phyloP scores from a whole-genome alignment of 2,888 invertebrate species.

The Agrochola lota region DNA sequence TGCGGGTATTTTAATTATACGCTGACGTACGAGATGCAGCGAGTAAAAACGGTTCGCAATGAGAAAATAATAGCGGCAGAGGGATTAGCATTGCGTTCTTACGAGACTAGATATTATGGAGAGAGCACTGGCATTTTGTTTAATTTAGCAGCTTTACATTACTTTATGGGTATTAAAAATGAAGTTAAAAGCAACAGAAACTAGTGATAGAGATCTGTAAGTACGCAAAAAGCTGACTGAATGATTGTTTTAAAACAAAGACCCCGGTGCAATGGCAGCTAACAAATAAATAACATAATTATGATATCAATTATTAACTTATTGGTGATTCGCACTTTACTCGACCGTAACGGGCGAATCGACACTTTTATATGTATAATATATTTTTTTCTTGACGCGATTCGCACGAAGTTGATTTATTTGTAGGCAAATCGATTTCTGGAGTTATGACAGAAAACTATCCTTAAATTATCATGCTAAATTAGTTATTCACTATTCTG shows the following conservation, averaged over 20 bases:
- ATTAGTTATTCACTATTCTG: not conserved
- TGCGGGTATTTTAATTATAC: conserved; percentile 84
- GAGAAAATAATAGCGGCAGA: conserved; percentile 80
- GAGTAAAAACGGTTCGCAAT: conserved; percentile 79
- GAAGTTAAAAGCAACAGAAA: not conserved
- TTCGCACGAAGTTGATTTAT: no score
- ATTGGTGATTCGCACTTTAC: no score
- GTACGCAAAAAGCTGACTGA: not conserved
- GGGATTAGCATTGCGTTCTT: conserved; percentile 76
- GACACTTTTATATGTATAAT: no score
- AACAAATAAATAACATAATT: not conserved
- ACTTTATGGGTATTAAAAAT: no score
- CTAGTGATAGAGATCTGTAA: not conserved
- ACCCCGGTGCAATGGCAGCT: not conserved
- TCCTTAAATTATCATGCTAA: no score
- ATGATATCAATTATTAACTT: no score
- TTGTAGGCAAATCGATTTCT: no score
- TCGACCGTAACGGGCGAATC: no score
- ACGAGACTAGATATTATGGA: conserved; percentile 54
- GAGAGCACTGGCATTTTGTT: conserved; percentile 37
- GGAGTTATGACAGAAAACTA: no score
- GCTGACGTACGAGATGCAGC: conserved; percentile 77
- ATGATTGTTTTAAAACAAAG: not conserved
- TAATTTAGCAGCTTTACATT: not conserved
- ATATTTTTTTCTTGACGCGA: no score